Conservation (phyloP, 2,797 vertebrate genomes). For the Adrianichthys oophorus region DNA sequence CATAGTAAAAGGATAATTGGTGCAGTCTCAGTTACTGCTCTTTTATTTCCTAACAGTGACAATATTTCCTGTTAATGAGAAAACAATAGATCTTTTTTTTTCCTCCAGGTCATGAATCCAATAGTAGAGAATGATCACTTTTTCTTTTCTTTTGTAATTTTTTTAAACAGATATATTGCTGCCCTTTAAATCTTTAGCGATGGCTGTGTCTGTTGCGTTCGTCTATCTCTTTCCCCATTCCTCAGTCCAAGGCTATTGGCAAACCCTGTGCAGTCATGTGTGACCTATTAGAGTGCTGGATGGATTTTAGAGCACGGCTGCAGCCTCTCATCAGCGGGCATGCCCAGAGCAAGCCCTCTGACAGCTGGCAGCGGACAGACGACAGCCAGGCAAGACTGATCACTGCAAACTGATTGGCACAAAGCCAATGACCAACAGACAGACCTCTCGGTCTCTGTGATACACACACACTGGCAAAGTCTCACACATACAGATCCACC, state of each 20-base stretch:
- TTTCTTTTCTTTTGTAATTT: too few relatives aligned
- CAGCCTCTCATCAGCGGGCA: constrained; percentile 75
- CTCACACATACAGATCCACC: constrained; percentile 6
- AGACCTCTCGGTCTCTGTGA: constrained; percentile 47
- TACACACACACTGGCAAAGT: constrained; percentile 14
- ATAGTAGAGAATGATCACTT: too few relatives aligned
- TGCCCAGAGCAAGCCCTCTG: constrained; percentile 70
- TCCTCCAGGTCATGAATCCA: too few relatives aligned
- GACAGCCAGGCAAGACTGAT: constrained; percentile 74
- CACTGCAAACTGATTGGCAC: constrained; percentile 72
- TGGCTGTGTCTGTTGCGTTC: constrained; percentile 12
- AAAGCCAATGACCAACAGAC: constrained; percentile 63
- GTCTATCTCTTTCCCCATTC: constrained; percentile 27
- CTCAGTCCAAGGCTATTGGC: constrained; percentile 73
- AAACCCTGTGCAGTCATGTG: constrained; percentile 71
- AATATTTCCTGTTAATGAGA: constrained; percentile 32
- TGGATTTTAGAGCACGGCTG: constrained; percentile 78
- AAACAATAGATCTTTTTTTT: too few relatives aligned
- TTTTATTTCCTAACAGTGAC: constrained; percentile 27
- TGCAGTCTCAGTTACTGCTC: constrained; percentile 59
- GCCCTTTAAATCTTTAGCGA: not conserved
- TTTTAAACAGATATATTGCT: not conserved
- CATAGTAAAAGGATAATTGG: constrained; percentile 55
- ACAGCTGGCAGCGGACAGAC: constrained; percentile 72
- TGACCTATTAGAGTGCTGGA: constrained; percentile 82